Conservation (phyloP, 2,797 vertebrate species). For the Denticeps clupeoides region DNA sequence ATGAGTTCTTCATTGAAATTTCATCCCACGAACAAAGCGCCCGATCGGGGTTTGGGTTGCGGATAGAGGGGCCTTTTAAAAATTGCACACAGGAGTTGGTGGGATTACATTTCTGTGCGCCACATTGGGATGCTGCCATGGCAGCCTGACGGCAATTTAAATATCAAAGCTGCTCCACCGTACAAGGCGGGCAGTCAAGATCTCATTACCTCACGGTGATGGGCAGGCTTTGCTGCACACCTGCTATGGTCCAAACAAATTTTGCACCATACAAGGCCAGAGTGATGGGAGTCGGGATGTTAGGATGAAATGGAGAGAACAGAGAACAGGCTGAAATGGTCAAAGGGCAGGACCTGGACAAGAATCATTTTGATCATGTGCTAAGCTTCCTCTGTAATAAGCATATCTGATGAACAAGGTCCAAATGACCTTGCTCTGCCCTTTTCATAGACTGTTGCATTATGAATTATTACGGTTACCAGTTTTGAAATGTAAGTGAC, state of each 20-base stretch:
- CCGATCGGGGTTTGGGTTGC: neutral
- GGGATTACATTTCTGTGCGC: constrained; percentile 12
- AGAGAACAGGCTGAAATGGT: neutral
- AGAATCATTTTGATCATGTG: too few species aligned
- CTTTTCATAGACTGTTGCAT: too few species aligned
- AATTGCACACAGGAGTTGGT: constrained; percentile 17
- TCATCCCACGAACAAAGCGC: neutral
- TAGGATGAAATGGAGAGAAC: too few species aligned
- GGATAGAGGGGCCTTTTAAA: constrained; percentile 4
- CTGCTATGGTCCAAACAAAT: too few species aligned
- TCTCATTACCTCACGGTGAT: constrained; percentile 23
- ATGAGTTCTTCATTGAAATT: neutral
- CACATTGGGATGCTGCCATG: constrained; percentile 18
- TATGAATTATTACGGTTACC: too few species aligned
- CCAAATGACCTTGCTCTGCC: too few species aligned
- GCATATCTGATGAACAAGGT: too few species aligned
- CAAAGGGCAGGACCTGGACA: neutral
- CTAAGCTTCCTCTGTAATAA: neutral
- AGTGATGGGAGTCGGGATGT: constrained; percentile 3
- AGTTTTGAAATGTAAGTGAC: too few species aligned
- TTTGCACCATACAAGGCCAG: constrained; percentile 3
- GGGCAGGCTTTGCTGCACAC: constrained; percentile 15
- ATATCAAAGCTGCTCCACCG: constrained; percentile 27
- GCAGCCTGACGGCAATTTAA: constrained; percentile 27
- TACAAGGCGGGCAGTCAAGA: constrained; percentile 21